Evolutionary conservation across 2,888 invertebrate genomes (phyloP).

Genomic region (Frankliniella intonsa): DNA sequence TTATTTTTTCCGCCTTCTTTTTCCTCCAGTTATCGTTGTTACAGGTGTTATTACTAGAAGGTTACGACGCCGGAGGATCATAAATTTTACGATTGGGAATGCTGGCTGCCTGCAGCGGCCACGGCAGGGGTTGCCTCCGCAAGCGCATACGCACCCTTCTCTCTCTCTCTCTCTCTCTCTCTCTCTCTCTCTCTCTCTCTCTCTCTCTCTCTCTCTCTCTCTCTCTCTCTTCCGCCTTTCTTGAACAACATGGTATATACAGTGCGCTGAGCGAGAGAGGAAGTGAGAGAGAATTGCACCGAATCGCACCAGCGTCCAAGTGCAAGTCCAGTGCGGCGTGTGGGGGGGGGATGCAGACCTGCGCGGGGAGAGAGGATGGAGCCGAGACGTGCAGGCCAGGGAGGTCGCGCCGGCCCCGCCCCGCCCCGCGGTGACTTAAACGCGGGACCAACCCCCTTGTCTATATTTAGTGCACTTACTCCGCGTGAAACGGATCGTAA

Average conservation of each 20-base stretch:
- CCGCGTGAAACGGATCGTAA: too few species aligned
- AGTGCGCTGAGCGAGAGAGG: background rate
- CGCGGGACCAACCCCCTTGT: too few species aligned
- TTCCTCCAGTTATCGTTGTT: conserved; percentile 23
- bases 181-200: conserved; percentile 40
- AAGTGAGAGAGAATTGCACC: background rate
- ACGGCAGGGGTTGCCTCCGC: too few species aligned
- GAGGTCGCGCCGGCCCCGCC: too few species aligned
- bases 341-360: too few species aligned
- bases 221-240: background rate
- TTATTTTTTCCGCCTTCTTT: background rate
- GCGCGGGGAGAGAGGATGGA: too few species aligned
- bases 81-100: conserved; percentile 27
- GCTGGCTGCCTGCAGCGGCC: background rate
- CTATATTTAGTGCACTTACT: too few species aligned
- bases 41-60: conserved; percentile 25
- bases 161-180: conserved; percentile 44
- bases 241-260: background rate
- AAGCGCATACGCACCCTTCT: conserved; percentile 38
- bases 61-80: conserved; percentile 21
- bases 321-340: too few species aligned
- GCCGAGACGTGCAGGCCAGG: too few species aligned
- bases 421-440: too few species aligned
- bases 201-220: conserved; percentile 28
- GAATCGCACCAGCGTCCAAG: too few species aligned